A percentile compares a stretch with the other conserved stretches of the same genome.
These are phyloP conservation scores for Microctenopoma steveboyesi DNA, from an alignment of 2,797 vertebrate species.

Conservation along the genomic window DNA sequence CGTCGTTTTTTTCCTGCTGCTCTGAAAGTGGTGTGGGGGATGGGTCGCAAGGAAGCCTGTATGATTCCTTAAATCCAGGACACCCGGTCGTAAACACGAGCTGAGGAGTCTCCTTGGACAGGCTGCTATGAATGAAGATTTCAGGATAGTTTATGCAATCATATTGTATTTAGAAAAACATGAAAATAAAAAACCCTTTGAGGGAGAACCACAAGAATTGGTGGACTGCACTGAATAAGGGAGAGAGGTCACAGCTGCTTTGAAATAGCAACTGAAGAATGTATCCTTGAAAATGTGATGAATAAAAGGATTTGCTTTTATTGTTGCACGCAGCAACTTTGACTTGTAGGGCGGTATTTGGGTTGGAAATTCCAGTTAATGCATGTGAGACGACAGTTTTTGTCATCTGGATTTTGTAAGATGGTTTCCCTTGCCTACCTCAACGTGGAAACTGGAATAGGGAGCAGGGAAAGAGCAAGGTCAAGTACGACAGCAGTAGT, in stretches of 20 bases:
- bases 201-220: slow-evolving; percentile 40
- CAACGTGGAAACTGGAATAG: neutral
- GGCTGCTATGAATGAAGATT: slow-evolving; percentile 55
- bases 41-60: slow-evolving; percentile 72
- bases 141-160: slow-evolving; percentile 59
- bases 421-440: neutral
- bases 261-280: slow-evolving; percentile 35
- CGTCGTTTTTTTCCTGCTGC: slow-evolving; percentile 76
- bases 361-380: slow-evolving; percentile 3
- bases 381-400: neutral
- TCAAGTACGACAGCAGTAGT: neutral
- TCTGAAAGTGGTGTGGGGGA: slow-evolving; percentile 77
- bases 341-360: slow-evolving; percentile 19
- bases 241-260: slow-evolving; percentile 52
- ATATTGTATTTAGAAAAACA: slow-evolving; percentile 38
- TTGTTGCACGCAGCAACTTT: slow-evolving; percentile 8
- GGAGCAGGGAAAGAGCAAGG: neutral
- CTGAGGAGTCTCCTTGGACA: slow-evolving; percentile 50
- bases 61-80: slow-evolving; percentile 80
- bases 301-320: slow-evolving; percentile 13
- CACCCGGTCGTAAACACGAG: slow-evolving; percentile 66
- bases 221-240: slow-evolving; percentile 45
- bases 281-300: slow-evolving; percentile 37
- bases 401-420: neutral
- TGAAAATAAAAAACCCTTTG: slow-evolving; percentile 43